Percentiles rank a stretch among this genome's conserved stretches.
phyloP scores from a whole-genome alignment of 2,888 invertebrate species.

The Acleris holmiana region DNA sequence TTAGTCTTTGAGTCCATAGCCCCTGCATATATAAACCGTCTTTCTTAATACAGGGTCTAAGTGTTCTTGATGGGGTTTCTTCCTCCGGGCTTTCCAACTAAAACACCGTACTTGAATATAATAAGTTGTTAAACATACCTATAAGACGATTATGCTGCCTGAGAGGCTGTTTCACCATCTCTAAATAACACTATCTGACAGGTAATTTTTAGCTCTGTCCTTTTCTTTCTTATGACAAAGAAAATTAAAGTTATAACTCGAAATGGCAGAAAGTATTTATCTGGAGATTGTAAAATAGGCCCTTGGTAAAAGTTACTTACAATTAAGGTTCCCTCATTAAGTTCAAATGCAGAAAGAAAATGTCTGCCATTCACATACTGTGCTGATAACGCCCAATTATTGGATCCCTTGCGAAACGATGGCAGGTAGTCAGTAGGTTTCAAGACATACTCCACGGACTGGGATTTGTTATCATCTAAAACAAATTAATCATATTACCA shows the following conservation, averaged over 20 bases:
- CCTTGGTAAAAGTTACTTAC: constrained; percentile 55
- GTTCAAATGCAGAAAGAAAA: constrained; percentile 78
- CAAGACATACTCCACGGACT: constrained; percentile 72
- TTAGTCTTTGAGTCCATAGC: constrained; percentile 73
- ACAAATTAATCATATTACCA: background rate
- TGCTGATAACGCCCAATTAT: constrained; percentile 76
- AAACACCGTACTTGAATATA: constrained; percentile 39
- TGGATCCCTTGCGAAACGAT: constrained; percentile 69
- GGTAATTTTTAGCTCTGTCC: no score
- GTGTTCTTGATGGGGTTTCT: constrained; percentile 67
- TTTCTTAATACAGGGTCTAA: constrained; percentile 69
- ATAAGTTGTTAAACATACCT: background rate
- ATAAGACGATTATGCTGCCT: no score
- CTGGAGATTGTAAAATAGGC: background rate
- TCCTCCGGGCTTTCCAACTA: constrained; percentile 79
- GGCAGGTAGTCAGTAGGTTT: constrained; percentile 76
- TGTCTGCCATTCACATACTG: constrained; percentile 80
- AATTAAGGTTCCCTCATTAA: constrained; percentile 76
- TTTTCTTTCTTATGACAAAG: no score
- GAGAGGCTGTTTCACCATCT: no score
- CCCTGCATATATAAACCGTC: constrained; percentile 71
- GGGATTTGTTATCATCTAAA: constrained; percentile 69
- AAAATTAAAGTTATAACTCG: no score
- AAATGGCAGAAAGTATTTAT: no score
- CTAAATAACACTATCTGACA: no score